A percentile compares a stretch with the other conserved stretches of the same genome.
Conservation (phyloP, 2,797 vertebrate species). For the Protonibea diacanthus region DNA sequence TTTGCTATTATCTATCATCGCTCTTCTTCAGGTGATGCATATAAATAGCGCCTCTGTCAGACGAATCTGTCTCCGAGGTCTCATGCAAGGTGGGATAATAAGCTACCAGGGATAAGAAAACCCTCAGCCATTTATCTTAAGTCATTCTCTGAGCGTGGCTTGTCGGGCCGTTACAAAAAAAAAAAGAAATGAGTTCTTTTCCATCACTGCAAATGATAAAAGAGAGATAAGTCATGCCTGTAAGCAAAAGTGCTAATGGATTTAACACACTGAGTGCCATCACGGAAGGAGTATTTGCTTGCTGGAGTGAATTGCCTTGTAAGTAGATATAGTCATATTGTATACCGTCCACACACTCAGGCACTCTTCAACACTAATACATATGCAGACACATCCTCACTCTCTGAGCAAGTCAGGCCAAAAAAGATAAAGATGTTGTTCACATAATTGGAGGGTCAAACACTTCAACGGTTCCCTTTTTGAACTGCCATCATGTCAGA, state of each 20-base stretch:
- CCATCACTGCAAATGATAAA: conserved; percentile 29
- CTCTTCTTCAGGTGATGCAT: conserved; percentile 12
- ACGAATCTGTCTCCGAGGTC: conserved; percentile 12
- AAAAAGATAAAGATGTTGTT: neutral
- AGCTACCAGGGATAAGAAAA: conserved; percentile 7
- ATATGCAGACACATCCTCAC: neutral
- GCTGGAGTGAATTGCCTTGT: conserved; percentile 36
- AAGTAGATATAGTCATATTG: conserved; percentile 13
- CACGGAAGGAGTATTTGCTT: conserved; percentile 36
- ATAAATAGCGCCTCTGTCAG: conserved; percentile 22
- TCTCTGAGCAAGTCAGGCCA: neutral
- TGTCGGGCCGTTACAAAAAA: conserved; percentile 34
- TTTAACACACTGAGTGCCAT: conserved; percentile 46
- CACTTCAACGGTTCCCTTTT: neutral
- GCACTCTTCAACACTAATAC: neutral
- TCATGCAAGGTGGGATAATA: conserved; percentile 12
- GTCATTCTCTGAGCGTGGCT: conserved; percentile 21
- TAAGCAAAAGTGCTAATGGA: conserved; percentile 51
- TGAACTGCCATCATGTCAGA: neutral
- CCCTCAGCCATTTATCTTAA: conserved; percentile 24
- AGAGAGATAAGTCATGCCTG: conserved; percentile 42
- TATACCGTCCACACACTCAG: conserved; percentile 7
- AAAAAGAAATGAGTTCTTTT: conserved; percentile 27
- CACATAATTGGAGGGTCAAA: neutral
- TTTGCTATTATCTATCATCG: conserved; percentile 14